Evolutionary conservation across 2,797 vertebrate species (phyloP).

Genomic region (Coregonus ussuriensis): DNA sequence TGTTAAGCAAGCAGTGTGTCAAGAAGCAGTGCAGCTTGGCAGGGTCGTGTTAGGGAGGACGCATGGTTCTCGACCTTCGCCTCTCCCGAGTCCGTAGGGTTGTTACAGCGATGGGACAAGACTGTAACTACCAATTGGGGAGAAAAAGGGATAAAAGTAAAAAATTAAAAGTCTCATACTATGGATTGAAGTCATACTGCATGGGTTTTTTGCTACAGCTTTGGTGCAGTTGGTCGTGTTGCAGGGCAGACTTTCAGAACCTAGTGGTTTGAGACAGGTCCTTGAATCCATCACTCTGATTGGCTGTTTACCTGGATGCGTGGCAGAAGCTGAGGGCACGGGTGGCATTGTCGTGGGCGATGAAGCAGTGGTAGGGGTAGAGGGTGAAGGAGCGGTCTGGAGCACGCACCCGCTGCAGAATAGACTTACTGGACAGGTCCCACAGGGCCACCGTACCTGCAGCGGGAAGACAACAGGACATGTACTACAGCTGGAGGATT

Average conservation of each 20-base stretch:
- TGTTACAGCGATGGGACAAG: too few relatives aligned
- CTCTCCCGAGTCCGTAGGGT: too few relatives aligned
- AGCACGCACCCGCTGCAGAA: slow-evolving; percentile 80
- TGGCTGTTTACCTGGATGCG: slow-evolving; percentile 79
- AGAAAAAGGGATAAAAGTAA: too few relatives aligned
- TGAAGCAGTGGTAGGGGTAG: slow-evolving; percentile 85
- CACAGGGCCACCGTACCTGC: slow-evolving; percentile 89
- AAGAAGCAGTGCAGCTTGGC: too few relatives aligned
- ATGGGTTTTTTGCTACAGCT: background rate
- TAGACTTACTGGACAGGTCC: slow-evolving; percentile 85
- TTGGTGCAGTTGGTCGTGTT: background rate
- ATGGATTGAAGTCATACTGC: too few relatives aligned
- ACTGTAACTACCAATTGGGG: too few relatives aligned
- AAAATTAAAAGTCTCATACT: too few relatives aligned
- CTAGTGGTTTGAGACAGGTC: background rate
- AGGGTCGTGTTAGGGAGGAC: too few relatives aligned
- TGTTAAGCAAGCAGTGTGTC: too few relatives aligned
- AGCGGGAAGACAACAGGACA: background rate
- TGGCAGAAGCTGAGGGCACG: slow-evolving; percentile 89
- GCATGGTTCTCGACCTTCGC: too few relatives aligned
- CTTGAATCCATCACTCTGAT: background rate
- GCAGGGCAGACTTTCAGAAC: too few relatives aligned
- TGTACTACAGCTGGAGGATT: too few relatives aligned
- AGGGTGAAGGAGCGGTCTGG: slow-evolving; percentile 75
- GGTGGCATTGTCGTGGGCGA: slow-evolving; percentile 86